Base-by-base conservation (phyloP, 1,140 invertebrate species). In the Antheraea mylitta region DNA sequence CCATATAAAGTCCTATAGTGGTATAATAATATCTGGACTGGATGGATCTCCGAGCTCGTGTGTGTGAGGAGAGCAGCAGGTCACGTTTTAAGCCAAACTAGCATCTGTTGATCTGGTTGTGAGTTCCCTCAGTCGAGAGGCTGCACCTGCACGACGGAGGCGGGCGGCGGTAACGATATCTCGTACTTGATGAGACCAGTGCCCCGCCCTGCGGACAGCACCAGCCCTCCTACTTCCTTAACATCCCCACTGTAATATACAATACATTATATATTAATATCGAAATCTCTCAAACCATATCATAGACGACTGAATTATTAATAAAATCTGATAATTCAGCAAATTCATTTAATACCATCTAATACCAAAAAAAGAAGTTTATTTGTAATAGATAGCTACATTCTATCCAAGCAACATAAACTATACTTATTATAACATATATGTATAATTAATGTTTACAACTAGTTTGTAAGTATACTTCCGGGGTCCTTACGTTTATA, bases 131-230 rank as follows among this genome's bases (percentile, higher is more conserved):
- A 90, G 76, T 91, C 89, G 7, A 91, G 72, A 62, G 86, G 84
- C 58, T 91, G 89, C 36, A 91, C 87, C 75, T 91, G 89, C 0
- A 91, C 83, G 16, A 88, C 85, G 0, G 87, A 85, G 13, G 79
- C 76, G 11, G 80, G 77, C 9, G 78, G 83, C 7, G 89, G 89
- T 10, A 91, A 75, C 3, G 87, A 87, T 63, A 91, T 91, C 74
- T 91, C 89, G 74, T 91, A 91, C 74, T 91, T 91, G 67, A 91
- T 89, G 65, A 91, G 80, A 3, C 81, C 82, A 0, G 82, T 73
- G 8, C 86, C 83, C 10, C 87, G 75, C 0, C 83, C 83, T 4
- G 87, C 74, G 0, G 86, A 86, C 0, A 91, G 79, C 22, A 91
- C 86, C 37, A 90, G 71, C 0, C 86, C 84, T 18, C 89, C 81